Percentiles rank a stretch among this genome's conserved stretches.
Evolutionary conservation across 2,888 invertebrate species (phyloP).

Genomic region (Xanthorhoe designata): DNA sequence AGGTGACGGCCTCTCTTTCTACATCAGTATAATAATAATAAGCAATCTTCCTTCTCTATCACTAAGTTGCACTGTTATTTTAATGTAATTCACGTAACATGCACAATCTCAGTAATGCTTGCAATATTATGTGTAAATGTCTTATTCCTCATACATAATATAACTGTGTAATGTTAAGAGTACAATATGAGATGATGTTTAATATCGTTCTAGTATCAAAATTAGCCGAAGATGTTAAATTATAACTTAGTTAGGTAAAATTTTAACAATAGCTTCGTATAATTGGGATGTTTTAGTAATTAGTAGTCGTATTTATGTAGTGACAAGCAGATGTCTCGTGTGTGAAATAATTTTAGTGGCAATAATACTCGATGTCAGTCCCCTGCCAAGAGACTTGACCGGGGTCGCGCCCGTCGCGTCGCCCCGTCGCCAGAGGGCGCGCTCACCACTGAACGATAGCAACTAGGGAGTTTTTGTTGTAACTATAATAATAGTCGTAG

Average conservation of each 20-base stretch:
- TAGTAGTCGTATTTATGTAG: conserved; percentile 79
- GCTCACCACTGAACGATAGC: conserved; percentile 69
- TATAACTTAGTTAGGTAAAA: conserved; percentile 84
- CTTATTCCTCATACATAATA: conserved; percentile 79
- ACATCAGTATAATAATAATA: conserved; percentile 69
- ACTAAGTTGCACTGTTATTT: conserved; percentile 68
- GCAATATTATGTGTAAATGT: conserved; percentile 81
- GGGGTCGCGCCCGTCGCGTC: conserved; percentile 54
- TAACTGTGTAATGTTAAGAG: conserved; percentile 85
- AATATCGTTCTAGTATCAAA: conserved; percentile 86
- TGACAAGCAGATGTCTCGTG: conserved; percentile 79
- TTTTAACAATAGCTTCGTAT: conserved; percentile 86
- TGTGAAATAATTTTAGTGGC: conserved; percentile 76
- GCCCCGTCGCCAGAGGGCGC: conserved; percentile 43
- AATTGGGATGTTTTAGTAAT: conserved; percentile 85
- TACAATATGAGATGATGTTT: conserved; percentile 85
- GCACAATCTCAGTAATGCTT: conserved; percentile 86
- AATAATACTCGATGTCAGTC: conserved; percentile 82
- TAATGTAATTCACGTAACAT: conserved; percentile 74
- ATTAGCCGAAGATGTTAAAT: conserved; percentile 86
- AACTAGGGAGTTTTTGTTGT: conserved; percentile 82
- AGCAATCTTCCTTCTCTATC: conserved; percentile 68
- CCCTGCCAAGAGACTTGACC: conserved; percentile 69
- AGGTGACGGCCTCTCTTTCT: conserved; percentile 46
- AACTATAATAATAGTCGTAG: conserved; percentile 85